phyloP scores from a whole-genome alignment of 2,113 vertebrate species.

The Gobius niger region DNA sequence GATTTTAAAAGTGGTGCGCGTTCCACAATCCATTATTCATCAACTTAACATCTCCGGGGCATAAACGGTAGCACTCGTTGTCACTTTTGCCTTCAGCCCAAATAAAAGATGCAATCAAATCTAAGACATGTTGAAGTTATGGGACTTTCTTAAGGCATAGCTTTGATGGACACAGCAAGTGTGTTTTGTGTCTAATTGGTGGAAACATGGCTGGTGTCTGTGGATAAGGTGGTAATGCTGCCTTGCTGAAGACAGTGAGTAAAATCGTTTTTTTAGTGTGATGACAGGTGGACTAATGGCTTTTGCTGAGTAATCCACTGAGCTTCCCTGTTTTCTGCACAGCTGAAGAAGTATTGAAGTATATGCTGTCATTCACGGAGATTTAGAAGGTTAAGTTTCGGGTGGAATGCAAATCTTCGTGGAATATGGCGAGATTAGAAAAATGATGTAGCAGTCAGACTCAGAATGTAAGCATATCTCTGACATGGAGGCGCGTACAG shows the following conservation, averaged over 20 bases:
- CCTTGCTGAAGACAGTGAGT: neutral
- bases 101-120: slow-evolving; percentile 19
- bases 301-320: slow-evolving; percentile 14
- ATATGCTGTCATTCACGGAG: neutral
- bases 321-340: neutral
- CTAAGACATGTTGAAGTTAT: slow-evolving; percentile 3
- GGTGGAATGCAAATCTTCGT: neutral
- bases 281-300: slow-evolving; percentile 21
- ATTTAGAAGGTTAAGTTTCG: neutral
- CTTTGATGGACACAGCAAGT: slow-evolving; percentile 8
- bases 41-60: slow-evolving; percentile 34
- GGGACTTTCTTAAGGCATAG: too few relatives aligned
- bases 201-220: neutral
- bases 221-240: slow-evolving; percentile 5
- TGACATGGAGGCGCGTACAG: too few relatives aligned
- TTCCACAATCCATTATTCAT: slow-evolving; percentile 29
- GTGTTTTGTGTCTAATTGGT: slow-evolving; percentile 23
- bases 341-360: neutral
- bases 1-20: neutral
- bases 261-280: neutral
- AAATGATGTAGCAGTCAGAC: too few relatives aligned
- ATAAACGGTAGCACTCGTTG: neutral
- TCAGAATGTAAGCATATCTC: too few relatives aligned
- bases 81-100: slow-evolving; percentile 1
- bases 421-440: neutral